A percentile compares a stretch with the other conserved stretches of the same genome.
Evolutionary conservation across 2,888 invertebrate genomes (phyloP).

Genomic region (Dioctria linearis): DNA sequence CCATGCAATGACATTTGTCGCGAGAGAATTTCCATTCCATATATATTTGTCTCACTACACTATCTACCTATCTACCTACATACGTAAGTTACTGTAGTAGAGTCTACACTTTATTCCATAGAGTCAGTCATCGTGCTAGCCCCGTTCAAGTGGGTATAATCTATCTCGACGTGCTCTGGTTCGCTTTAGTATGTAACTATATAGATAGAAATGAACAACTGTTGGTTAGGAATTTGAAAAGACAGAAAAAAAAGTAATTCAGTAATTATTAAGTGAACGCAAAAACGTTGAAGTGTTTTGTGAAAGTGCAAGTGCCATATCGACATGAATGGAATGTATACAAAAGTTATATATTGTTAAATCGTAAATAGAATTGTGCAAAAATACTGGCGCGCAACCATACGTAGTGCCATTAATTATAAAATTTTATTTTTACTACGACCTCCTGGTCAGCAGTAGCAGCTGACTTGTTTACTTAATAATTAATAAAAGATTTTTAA

Average conservation of each 20-base stretch:
- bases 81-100: slow-evolving; percentile 21
- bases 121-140: slow-evolving; percentile 34
- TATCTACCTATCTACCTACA: slow-evolving; percentile 2
- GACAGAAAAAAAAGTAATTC: slow-evolving; percentile 7
- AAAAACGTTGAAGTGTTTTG: slow-evolving; percentile 11
- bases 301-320: slow-evolving; percentile 35
- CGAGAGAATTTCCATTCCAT: slow-evolving; percentile 32
- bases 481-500: not conserved
- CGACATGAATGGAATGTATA: not conserved
- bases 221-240: no score
- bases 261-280: not conserved
- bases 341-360: not conserved
- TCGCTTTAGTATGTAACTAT: not conserved
- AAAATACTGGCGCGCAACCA: not conserved
- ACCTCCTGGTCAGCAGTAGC: not conserved
- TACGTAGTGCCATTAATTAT: not conserved
- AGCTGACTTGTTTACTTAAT: slow-evolving; percentile 17
- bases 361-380: no score
- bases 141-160: slow-evolving; percentile 18
- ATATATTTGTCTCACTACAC: not conserved
- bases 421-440: not conserved
- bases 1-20: slow-evolving; percentile 24
- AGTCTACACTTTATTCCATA: slow-evolving; percentile 14
- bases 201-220: no score
- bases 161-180: slow-evolving; percentile 1